Conservation (phyloP, 2,797 vertebrate genomes). For the Hozukius guyotensis region DNA sequence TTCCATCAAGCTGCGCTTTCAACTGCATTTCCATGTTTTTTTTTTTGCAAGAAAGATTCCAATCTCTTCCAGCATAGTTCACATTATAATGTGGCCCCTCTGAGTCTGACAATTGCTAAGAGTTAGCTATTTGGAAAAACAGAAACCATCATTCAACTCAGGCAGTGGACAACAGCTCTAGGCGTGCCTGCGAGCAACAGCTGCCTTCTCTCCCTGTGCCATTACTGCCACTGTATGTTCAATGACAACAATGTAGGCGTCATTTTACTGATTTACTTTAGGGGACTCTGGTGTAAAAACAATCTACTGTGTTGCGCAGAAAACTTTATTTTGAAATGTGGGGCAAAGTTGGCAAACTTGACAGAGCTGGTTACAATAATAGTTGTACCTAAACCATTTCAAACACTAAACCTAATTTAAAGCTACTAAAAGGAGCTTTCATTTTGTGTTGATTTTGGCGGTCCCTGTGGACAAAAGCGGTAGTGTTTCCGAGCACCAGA, state of each 20-base stretch:
- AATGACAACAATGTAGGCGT: constrained; percentile 5
- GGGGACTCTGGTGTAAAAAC: background rate
- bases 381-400: background rate
- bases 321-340: background rate
- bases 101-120: constrained; percentile 4
- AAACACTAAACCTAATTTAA: background rate
- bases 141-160: constrained; percentile 6
- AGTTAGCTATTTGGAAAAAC: constrained; percentile 19
- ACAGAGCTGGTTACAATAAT: too few species aligned
- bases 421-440: background rate
- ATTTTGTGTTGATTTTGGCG: background rate
- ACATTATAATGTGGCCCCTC: constrained; percentile 12
- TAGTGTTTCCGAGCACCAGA: background rate
- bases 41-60: constrained; percentile 8
- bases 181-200: constrained; percentile 9
- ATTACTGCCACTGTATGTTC: constrained; percentile 1
- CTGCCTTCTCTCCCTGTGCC: background rate
- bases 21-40: constrained; percentile 31
- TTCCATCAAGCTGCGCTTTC: constrained; percentile 17
- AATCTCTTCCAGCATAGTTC: constrained; percentile 9
- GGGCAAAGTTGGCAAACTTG: background rate
- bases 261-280: constrained; percentile 8
- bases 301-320: background rate
- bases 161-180: constrained; percentile 34
- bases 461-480: too few species aligned